Base-by-base conservation (phyloP, 2,888 invertebrate species). In the Drosophila maculinotata region DNA sequence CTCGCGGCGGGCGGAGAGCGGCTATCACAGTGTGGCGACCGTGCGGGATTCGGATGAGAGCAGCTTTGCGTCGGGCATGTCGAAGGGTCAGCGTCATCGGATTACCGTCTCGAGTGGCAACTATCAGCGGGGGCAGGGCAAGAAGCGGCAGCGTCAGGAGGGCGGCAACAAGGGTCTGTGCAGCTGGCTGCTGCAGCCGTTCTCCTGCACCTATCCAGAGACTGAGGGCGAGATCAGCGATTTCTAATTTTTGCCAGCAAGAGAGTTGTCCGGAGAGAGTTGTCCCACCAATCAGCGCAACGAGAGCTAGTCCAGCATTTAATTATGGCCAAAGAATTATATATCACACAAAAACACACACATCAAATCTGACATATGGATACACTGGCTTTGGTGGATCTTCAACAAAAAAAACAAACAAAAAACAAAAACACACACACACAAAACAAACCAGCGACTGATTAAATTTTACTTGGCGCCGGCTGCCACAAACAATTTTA, bases 21-120 rank as follows among this genome's bases (percentile, higher is more conserved):
- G 98, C 1, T 98, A 97, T 87, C 98, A 98, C 89, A 97, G 87
- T 38, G 96, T 97, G 72, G 95, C 97, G 8, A 92, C 92, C 0
- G 92, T 90, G 2, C 93, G 97, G 66, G 97, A 97, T 90, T 96
- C 96, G 76, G 97, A 97, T 89, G 97, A 96, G 67, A 97, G 97
- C 17, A 97, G 96, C 62, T 94, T 96, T 76, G 96, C 96, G 72
- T 97, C 97, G 12, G 94, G 90, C 42, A 79, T 91, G 59, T 91
- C 91, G 2, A 91, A 91, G 76, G 89, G 90, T 15, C 90, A 90
- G 59, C 84, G 90, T 48, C 91, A 91, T 81, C 89, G 90, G 28
- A 91, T 91, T 28, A 89, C 89, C 52, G 74, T 89, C 23, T 62
- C 82, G 1, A 77, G 76, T 0, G 57, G 62, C 33, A 79, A 70